Conservation (phyloP, 1,140 invertebrate species). For the Drosophila albomicans region DNA sequence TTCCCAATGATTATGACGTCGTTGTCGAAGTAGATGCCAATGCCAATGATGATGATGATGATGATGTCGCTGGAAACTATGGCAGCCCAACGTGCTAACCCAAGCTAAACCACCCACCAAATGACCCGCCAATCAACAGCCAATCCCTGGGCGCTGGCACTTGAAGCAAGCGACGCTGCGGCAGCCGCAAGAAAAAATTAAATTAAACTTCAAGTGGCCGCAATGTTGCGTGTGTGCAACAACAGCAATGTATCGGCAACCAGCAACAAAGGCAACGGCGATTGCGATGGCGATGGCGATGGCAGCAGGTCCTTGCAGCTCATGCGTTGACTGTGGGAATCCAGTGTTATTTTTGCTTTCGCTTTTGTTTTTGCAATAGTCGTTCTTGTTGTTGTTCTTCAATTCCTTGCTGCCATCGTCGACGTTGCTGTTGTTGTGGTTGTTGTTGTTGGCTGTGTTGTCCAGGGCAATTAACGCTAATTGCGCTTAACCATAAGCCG, state of each 20-base stretch:
- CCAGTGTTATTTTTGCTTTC: conserved; percentile 26
- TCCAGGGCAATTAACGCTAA: conserved; percentile 75
- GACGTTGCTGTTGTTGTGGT: conserved; percentile 40
- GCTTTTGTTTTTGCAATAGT: conserved; percentile 34
- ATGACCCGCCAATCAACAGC: conserved; percentile 52
- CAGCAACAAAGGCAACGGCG: conserved; percentile 5
- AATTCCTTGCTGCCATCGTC: background rate
- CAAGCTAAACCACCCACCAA: conserved; percentile 25
- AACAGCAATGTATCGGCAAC: conserved; percentile 4
- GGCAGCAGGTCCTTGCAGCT: conserved; percentile 34
- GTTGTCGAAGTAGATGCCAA: background rate
- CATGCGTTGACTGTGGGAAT: conserved; percentile 45
- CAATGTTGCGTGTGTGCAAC: conserved; percentile 55
- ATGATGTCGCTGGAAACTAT: conserved; percentile 70
- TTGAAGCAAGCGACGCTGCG: conserved; percentile 65
- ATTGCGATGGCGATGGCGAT: background rate
- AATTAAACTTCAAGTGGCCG: conserved; percentile 81
- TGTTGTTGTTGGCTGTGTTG: conserved; percentile 42
- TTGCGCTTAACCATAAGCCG: conserved; percentile 75
- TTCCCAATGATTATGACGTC: conserved; percentile 15
- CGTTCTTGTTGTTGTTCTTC: conserved; percentile 29
- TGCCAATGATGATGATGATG: conserved; percentile 48
- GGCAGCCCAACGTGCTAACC: conserved; percentile 23
- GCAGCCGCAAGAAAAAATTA: conserved; percentile 77
- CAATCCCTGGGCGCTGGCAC: conserved; percentile 72